Base-by-base conservation (phyloP, 2,113 vertebrate genomes). In the Lichenostomus cassidix region DNA sequence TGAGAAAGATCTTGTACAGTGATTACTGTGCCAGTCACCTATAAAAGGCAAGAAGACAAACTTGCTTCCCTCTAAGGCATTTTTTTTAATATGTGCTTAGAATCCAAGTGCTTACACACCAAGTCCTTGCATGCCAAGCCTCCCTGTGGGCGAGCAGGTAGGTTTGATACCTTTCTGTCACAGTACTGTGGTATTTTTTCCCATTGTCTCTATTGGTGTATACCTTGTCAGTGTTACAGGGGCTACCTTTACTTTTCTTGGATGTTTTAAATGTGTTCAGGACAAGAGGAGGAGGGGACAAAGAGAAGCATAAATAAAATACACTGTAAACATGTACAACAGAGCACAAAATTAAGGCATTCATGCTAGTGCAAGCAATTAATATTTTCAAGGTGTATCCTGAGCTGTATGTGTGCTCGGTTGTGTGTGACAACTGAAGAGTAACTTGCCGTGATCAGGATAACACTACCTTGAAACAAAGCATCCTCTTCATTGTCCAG, bases 131-230 rank as follows among this genome's bases (percentile, higher is more conserved):
- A 13, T 28, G 41, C 6, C 4, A 27, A 42, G 0, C 22, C 64
- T 92, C 21, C 55, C 16, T 0, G 0, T 63, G 55, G 29, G 9
- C 25, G 5, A n/a, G 9, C 24, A 65, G 41, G 22, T 76, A 58
- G 7, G 6, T 86, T 73, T 76, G 21, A 65, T 27, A 44, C 31
- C 15, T 62, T 69, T 44, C 24, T 83, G 42, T 2, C 8, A 12
- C 50, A 35, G 23, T 42, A 7, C 21, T 75, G 16, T 73, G 53
- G 12, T 60, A 6, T 56, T 83, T 73, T 90, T 68, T 69, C 19
- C 1, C 7, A 20, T 37, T 0, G 0, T n/a, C 31, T 77, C 41
- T 37, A 46, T 67, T 53, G 28, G 39, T 49, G 28, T n/a, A 33
- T 16, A n/a, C n/a, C 20, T 80, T 76, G 24, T 11, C 9, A 21